phyloP scores from a whole-genome alignment of 1,140 invertebrate species.

The Limonius californicus region DNA sequence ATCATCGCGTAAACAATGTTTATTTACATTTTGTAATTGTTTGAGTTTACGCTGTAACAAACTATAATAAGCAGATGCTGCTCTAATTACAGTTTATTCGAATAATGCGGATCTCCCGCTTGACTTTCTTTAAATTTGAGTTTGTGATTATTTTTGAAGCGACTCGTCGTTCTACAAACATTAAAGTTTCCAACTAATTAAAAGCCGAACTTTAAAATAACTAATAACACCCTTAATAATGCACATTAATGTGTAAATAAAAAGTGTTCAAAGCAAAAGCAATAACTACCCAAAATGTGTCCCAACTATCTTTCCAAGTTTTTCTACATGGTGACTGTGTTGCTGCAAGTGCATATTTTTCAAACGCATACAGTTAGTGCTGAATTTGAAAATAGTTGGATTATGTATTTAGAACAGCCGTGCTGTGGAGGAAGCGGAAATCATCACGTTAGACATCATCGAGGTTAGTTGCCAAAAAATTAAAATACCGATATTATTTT shows the following conservation, averaged over 20 bases:
- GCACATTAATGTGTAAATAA: background rate
- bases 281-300: background rate
- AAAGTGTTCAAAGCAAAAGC: background rate
- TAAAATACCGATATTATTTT: too few species aligned
- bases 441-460: constrained; percentile 46
- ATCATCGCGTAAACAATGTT: constrained; percentile 1
- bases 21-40: background rate
- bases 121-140: background rate
- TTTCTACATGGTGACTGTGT: background rate
- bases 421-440: constrained; percentile 41
- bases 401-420: constrained; percentile 47
- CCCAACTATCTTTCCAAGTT: background rate
- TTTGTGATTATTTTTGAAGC: background rate
- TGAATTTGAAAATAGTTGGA: constrained; percentile 48
- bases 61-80: background rate
- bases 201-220: background rate
- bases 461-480: constrained; percentile 45
- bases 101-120: background rate
- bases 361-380: constrained; percentile 25
- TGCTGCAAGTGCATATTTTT: constrained; percentile 1
- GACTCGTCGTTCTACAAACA: too few species aligned
- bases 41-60: background rate
- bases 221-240: background rate
- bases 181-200: background rate
- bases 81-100: background rate